Conservation (phyloP, 2,888 invertebrate species). For the Unio delphinus region DNA sequence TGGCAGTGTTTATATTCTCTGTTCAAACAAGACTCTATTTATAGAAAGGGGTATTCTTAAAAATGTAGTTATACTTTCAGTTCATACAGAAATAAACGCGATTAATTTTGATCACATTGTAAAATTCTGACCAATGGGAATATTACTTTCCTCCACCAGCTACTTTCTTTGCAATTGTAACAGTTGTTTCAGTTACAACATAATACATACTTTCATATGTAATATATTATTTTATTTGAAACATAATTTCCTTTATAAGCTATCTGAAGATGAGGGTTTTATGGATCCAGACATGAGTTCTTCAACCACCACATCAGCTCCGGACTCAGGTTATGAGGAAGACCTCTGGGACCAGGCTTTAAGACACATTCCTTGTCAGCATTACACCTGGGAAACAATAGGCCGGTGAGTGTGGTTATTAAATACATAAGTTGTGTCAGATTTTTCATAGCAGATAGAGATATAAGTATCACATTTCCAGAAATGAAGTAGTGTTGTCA, state of each 20-base stretch:
- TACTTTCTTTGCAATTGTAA: too few species aligned
- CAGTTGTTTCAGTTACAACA: too few species aligned
- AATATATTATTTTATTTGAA: not conserved
- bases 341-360: conserved; percentile 61
- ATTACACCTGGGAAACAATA: conserved; percentile 63
- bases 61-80: too few species aligned
- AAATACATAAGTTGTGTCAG: not conserved
- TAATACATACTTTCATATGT: too few species aligned
- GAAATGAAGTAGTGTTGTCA: not conserved
- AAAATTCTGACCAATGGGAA: too few species aligned
- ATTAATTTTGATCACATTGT: too few species aligned
- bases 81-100: too few species aligned
- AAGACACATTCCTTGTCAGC: conserved; percentile 40
- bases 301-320: conserved; percentile 13
- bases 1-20: too few species aligned
- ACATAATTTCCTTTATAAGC: conserved; percentile 12
- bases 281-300: conserved; percentile 20
- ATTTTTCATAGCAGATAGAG: not conserved
- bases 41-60: too few species aligned
- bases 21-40: too few species aligned
- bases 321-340: conserved; percentile 34
- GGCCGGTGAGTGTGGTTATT: conserved; percentile 50
- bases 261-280: conserved; percentile 44
- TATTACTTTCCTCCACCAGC: too few species aligned
- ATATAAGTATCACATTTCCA: not conserved